phyloP scores from a whole-genome alignment of 2,797 vertebrate species.

The Pteropus rufus region DNA sequence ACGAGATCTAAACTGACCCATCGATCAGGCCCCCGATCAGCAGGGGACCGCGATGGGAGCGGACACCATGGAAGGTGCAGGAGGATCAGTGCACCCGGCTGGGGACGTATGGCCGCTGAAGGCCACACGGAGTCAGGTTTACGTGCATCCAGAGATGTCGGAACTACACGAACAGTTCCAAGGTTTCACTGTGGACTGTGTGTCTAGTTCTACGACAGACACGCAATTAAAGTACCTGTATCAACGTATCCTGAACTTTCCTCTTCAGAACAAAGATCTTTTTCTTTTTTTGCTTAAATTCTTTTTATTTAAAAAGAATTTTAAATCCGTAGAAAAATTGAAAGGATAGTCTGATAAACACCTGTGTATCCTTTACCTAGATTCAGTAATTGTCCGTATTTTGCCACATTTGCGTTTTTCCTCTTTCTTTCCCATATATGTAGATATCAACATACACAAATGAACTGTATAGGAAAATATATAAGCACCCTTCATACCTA shows the following conservation, averaged over 20 bases:
- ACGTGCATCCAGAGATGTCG: background rate
- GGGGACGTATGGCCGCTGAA: background rate
- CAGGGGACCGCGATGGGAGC: background rate
- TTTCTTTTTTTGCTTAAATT: background rate
- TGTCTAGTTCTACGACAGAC: background rate
- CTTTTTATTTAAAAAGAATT: background rate
- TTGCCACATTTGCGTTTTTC: background rate
- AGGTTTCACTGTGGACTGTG: background rate
- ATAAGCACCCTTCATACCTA: background rate
- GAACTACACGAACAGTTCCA: background rate
- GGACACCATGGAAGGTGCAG: accelerated
- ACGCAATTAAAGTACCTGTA: background rate
- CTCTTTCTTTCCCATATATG: background rate
- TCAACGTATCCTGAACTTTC: background rate
- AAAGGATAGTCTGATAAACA: background rate
- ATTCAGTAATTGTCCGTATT: background rate
- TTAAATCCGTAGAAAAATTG: background rate
- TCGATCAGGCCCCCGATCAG: background rate
- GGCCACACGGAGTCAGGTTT: background rate
- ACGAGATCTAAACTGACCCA: background rate
- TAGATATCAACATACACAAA: background rate
- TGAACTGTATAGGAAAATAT: background rate
- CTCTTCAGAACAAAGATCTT: background rate
- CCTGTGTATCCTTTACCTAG: background rate
- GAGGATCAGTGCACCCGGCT: background rate